A percentile compares a stretch with the other conserved stretches of the same genome.
phyloP scores from a whole-genome alignment of 2,888 invertebrate genomes.

The Trachelus tabidus region DNA sequence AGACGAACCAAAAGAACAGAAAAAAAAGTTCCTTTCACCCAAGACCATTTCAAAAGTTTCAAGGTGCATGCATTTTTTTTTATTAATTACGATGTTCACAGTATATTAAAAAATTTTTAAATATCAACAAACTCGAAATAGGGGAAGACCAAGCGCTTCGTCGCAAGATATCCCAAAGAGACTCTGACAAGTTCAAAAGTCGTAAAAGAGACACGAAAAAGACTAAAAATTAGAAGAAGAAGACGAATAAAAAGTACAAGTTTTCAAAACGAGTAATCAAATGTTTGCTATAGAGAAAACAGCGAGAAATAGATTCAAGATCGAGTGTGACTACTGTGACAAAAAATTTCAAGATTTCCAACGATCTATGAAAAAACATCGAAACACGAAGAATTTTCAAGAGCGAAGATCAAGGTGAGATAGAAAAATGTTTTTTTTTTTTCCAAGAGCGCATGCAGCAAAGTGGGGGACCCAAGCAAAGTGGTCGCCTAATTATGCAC shows the following conservation, averaged over 20 bases:
- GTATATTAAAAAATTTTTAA: not conserved
- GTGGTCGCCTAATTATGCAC: constrained; percentile 49
- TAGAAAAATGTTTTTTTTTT: constrained; percentile 7
- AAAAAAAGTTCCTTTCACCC: not conserved
- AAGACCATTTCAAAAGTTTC: not conserved
- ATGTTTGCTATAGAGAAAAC: constrained; percentile 8
- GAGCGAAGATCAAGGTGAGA: constrained; percentile 15
- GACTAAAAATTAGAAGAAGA: constrained; percentile 24
- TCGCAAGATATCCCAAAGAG: not conserved
- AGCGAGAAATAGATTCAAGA: constrained; percentile 11
- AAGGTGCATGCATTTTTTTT: not conserved
- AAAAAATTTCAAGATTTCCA: not conserved
- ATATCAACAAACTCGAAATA: constrained; percentile 5
- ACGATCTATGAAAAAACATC: constrained; percentile 13
- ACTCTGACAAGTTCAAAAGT: constrained; percentile 12
- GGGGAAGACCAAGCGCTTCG: not conserved
- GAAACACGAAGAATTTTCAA: constrained; percentile 24
- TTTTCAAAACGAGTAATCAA: not conserved
- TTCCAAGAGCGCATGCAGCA: constrained; percentile 21
- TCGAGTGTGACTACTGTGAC: not conserved
- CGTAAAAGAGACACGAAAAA: constrained; percentile 27
- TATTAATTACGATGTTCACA: not conserved
- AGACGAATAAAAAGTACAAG: constrained; percentile 17
- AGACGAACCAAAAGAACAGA: not conserved
- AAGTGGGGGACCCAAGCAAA: constrained; percentile 57